These are phyloP conservation scores for Anolis sagrei DNA, from an alignment of 2,113 vertebrate species.

Conservation along the genomic window DNA sequence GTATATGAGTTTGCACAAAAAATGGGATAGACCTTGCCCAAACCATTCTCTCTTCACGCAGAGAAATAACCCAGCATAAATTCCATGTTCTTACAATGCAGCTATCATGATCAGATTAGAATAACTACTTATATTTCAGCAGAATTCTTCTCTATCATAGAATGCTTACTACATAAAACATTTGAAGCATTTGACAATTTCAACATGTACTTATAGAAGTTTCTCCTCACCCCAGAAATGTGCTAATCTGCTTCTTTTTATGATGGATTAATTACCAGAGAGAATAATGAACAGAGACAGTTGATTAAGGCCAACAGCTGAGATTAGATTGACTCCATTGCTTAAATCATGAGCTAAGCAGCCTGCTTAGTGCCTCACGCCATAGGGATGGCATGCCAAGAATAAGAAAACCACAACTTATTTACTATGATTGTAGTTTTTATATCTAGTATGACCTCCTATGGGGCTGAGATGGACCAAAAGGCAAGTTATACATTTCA, in stretches of 20 bases:
- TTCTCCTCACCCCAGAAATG: background rate
- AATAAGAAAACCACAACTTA: background rate
- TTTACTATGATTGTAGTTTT: background rate
- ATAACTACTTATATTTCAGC: background rate
- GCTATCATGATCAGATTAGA: background rate
- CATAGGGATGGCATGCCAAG: background rate
- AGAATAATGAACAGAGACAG: background rate
- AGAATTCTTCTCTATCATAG: background rate
- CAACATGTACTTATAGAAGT: background rate
- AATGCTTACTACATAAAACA: conserved; percentile 1
- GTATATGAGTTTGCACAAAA: background rate
- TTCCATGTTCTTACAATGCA: background rate
- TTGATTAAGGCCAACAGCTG: conserved; percentile 12
- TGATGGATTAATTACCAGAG: conserved; percentile 11
- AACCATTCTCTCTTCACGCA: background rate
- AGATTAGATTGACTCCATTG: background rate
- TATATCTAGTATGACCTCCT: background rate
- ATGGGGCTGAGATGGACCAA: background rate
- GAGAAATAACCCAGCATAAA: background rate
- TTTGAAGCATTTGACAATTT: background rate
- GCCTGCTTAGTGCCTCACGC: background rate
- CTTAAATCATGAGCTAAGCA: conserved; percentile 5
- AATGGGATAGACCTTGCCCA: background rate
- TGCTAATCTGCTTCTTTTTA: background rate
- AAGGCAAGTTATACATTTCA: background rate